phyloP scores from a whole-genome alignment of 2,888 invertebrate genomes.

The Dromius quadrimaculatus region DNA sequence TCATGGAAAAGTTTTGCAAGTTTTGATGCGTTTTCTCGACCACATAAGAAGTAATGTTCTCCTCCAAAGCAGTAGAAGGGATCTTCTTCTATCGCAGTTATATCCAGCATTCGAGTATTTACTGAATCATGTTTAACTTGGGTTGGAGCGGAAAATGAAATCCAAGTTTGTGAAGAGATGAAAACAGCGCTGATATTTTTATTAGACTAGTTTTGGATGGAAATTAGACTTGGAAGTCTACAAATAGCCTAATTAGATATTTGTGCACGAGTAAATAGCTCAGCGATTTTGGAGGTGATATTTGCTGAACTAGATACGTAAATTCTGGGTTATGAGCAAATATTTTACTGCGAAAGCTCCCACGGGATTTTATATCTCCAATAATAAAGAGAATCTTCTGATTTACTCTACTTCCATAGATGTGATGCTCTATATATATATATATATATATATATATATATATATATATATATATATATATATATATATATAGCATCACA shows the following conservation, averaged over 20 bases:
- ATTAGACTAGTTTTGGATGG: slow-evolving; percentile 15
- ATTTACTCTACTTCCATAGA: too few species aligned
- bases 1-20: slow-evolving; percentile 45
- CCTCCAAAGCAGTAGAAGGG: not conserved
- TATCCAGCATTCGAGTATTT: slow-evolving; percentile 43
- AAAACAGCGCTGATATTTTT: slow-evolving; percentile 11
- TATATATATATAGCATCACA: too few species aligned
- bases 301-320: too few species aligned
- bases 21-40: slow-evolving; percentile 18
- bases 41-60: slow-evolving; percentile 32
- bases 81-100: slow-evolving; percentile 16
- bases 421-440: too few species aligned
- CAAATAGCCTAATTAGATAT: slow-evolving; percentile 13
- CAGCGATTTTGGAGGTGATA: too few species aligned
- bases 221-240: slow-evolving; percentile 11
- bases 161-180: slow-evolving; percentile 33
- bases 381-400: too few species aligned
- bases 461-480: too few species aligned
- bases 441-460: too few species aligned
- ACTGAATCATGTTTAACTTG: slow-evolving; percentile 47
- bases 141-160: slow-evolving; percentile 34
- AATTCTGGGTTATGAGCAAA: too few species aligned
- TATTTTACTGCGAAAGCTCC: too few species aligned
- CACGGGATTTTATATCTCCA: too few species aligned
- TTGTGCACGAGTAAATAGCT: not conserved